Conservation (phyloP, 2,888 invertebrate genomes). For the Eupelmus urozonus region DNA sequence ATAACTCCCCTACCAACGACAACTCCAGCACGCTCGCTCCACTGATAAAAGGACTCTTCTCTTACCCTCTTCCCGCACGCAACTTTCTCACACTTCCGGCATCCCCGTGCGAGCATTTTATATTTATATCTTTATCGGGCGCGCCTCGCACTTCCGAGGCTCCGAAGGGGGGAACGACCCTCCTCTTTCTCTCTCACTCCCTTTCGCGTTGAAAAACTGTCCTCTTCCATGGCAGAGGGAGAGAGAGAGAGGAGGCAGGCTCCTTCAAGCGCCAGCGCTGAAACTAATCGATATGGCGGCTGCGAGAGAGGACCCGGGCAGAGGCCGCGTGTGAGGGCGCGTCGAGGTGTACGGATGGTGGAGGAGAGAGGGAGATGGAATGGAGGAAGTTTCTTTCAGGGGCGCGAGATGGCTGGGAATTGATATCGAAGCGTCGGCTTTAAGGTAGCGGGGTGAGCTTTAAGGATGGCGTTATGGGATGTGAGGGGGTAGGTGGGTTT, state of each 20-base stretch:
- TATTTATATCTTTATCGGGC: slow-evolving; percentile 35
- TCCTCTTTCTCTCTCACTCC: background rate
- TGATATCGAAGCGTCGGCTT: slow-evolving; percentile 34
- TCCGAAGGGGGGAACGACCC: background rate
- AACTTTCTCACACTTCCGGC: background rate
- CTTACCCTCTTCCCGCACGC: too few species aligned
- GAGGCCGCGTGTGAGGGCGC: background rate
- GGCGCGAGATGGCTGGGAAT: slow-evolving; percentile 5
- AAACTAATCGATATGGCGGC: slow-evolving; percentile 52
- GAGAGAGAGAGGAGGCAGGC: too few species aligned
- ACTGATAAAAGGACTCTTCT: too few species aligned
- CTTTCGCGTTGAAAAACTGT: slow-evolving; percentile 20
- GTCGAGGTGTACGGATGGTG: background rate
- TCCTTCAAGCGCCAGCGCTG: too few species aligned
- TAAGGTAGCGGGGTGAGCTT: too few species aligned
- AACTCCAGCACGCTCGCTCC: too few species aligned
- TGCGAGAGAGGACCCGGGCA: background rate
- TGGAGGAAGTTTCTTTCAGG: background rate
- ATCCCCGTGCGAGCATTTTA: background rate
- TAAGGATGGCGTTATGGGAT: slow-evolving; percentile 28
- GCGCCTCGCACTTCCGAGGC: slow-evolving; percentile 10
- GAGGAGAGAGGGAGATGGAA: too few species aligned
- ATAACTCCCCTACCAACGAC: too few species aligned
- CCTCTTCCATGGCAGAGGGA: slow-evolving; percentile 16
- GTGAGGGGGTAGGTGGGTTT: too few species aligned